Conservation (phyloP, 2,888 invertebrate genomes). For the Liposcelis brunnea region DNA sequence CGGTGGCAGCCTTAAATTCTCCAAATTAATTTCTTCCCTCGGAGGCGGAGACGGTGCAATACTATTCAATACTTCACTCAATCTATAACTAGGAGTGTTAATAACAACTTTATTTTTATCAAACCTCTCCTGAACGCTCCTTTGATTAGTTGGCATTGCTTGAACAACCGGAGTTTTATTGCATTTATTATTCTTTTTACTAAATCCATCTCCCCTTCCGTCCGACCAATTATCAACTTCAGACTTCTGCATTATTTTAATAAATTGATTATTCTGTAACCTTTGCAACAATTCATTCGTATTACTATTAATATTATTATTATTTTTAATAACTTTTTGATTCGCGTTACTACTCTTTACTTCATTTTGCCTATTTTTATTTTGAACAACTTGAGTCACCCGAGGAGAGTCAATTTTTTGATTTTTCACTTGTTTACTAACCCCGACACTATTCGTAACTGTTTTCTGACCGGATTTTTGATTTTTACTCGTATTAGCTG, state of each 20-base stretch:
- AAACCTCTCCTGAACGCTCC: background rate
- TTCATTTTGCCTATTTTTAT: conserved; percentile 14
- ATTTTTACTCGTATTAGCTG: conserved; percentile 11
- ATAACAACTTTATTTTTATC: background rate
- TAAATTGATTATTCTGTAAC: conserved; percentile 10
- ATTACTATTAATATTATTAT: conserved; percentile 4
- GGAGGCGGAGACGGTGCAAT: conserved; percentile 16
- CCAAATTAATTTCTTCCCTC: conserved; percentile 23
- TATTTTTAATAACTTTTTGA: conserved; percentile 14
- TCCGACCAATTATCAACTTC: conserved; percentile 7
- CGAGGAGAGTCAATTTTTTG: no score
- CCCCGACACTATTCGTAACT: no score
- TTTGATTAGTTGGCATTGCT: no score
- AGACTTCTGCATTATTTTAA: conserved; percentile 7
- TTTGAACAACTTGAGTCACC: conserved; percentile 14
- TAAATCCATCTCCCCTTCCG: background rate
- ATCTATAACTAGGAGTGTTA: conserved; percentile 16
- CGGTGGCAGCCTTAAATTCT: conserved; percentile 49
- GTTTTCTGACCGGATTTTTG: conserved; percentile 14
- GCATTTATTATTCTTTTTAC: no score
- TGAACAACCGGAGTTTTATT: no score
- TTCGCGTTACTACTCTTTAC: conserved; percentile 12
- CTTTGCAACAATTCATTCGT: conserved; percentile 10
- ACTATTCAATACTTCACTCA: conserved; percentile 19
- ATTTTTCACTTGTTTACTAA: no score